Evolutionary conservation across 2,797 vertebrate species (phyloP).

Genomic region (Anguilla marmorata): DNA sequence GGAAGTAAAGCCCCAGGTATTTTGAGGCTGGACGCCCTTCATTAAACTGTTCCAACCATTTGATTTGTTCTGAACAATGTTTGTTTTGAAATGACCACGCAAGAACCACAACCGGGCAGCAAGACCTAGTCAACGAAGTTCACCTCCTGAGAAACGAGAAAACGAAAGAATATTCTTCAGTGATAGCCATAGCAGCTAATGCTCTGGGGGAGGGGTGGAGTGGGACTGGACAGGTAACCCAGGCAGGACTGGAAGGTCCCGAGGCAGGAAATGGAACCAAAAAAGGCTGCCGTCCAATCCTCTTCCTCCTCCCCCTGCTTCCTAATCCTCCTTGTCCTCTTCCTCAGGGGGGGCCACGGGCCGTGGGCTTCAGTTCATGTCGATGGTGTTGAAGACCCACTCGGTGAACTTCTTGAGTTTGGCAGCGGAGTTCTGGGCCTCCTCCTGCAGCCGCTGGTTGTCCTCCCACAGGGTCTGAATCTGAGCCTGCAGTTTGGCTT

Average conservation of each 20-base stretch:
- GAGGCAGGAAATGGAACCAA: not conserved
- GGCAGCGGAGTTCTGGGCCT: conserved; percentile 91
- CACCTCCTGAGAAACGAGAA: not conserved
- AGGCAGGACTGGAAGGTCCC: not conserved
- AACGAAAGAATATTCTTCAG: not conserved
- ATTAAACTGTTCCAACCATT: not conserved
- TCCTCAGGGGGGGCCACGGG: not conserved
- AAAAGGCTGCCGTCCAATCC: not conserved
- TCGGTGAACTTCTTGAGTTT: conserved; percentile 98
- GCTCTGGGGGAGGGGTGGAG: not conserved
- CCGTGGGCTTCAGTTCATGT: conserved; percentile 84
- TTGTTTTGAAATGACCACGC: not conserved
- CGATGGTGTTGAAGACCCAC: conserved; percentile 98
- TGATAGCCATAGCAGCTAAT: not conserved
- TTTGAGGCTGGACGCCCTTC: not conserved
- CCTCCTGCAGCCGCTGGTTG: conserved; percentile 91
- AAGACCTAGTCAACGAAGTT: not conserved
- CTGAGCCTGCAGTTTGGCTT: conserved; percentile 84
- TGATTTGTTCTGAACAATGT: not conserved
- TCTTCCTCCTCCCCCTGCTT: not conserved
- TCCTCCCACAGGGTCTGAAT: conserved; percentile 71
- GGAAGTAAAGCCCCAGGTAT: not conserved
- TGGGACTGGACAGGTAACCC: not conserved
- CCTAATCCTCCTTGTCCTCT: not conserved
- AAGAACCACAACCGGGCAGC: not conserved